phyloP scores from a whole-genome alignment of 2,113 vertebrate species.

The Lepisosteus osseus region DNA sequence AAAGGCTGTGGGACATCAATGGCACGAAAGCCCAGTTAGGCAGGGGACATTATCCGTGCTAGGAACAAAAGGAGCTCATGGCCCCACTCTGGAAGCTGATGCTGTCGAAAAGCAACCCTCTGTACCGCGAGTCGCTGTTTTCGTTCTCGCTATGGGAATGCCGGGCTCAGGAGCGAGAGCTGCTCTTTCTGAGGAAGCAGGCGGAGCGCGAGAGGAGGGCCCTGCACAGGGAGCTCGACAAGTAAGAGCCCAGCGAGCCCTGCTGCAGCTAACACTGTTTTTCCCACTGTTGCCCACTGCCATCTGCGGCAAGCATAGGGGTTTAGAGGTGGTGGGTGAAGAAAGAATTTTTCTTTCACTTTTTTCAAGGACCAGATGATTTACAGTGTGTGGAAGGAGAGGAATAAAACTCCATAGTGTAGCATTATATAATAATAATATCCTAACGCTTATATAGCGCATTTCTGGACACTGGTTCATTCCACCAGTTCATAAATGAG shows the following conservation, averaged over 20 bases:
- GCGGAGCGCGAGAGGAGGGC: conserved; percentile 55
- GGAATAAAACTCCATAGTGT: no score
- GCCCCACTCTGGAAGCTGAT: conserved; percentile 70
- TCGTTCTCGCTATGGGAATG: conserved; percentile 70
- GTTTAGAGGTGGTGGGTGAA: background rate
- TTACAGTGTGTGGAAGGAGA: no score
- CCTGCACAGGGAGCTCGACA: conserved; percentile 54
- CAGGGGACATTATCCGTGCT: background rate
- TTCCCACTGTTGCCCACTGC: background rate
- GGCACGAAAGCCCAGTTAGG: conserved; percentile 30
- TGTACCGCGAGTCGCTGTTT: conserved; percentile 69
- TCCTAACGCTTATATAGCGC: no score
- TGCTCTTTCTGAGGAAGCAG: conserved; percentile 58
- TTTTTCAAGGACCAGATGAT: no score
- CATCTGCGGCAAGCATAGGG: background rate
- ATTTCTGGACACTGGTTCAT: no score
- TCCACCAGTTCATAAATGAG: no score
- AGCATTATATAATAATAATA: no score
- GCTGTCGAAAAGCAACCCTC: conserved; percentile 67
- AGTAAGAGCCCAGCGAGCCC: conserved; percentile 46
- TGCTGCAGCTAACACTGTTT: no score
- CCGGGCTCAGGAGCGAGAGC: conserved; percentile 62
- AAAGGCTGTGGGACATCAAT: background rate
- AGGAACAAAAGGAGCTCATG: conserved; percentile 40
- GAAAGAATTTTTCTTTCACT: no score